These are phyloP conservation scores for Lutjanus campechanus DNA, from an alignment of 2,797 vertebrate genomes.

Conservation along the genomic window DNA sequence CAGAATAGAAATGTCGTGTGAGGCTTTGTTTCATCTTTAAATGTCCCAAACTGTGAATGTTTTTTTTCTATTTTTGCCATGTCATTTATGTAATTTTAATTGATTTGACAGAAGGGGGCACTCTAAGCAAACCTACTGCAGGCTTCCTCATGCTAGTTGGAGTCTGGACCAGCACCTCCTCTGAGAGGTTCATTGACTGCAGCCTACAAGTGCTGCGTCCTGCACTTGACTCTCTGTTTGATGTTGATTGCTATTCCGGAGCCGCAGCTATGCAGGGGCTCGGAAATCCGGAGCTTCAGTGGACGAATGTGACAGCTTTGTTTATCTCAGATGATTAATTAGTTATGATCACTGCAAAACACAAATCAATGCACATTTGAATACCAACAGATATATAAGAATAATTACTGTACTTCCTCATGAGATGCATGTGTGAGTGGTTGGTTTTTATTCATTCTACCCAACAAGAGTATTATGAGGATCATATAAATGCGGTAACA, in stretches of 20 bases:
- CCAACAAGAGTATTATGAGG: neutral
- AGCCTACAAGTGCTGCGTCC: constrained; percentile 62
- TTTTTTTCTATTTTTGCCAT: constrained; percentile 27
- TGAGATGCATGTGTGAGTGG: constrained; percentile 1
- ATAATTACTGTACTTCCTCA: neutral
- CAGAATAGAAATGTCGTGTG: neutral
- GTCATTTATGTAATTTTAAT: constrained; percentile 37
- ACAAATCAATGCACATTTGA: constrained; percentile 23
- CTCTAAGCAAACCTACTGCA: constrained; percentile 58
- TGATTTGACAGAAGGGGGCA: constrained; percentile 69
- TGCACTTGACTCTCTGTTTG: constrained; percentile 73
- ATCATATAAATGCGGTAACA: constrained; percentile 6
- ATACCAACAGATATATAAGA: neutral
- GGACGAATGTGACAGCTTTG: constrained; percentile 25
- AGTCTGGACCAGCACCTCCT: constrained; percentile 56
- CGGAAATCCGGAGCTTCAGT: constrained; percentile 9
- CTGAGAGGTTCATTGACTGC: constrained; percentile 75
- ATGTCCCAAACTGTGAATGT: neutral
- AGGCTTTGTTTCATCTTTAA: neutral
- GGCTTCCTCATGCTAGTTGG: constrained; percentile 14
- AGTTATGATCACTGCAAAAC: neutral
- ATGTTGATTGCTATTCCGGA: constrained; percentile 71
- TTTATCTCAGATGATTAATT: constrained; percentile 28
- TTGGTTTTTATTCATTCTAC: neutral
- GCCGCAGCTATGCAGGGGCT: constrained; percentile 63